Conservation (phyloP, 1,140 invertebrate species). For the Drosophila mojavensis region DNA sequence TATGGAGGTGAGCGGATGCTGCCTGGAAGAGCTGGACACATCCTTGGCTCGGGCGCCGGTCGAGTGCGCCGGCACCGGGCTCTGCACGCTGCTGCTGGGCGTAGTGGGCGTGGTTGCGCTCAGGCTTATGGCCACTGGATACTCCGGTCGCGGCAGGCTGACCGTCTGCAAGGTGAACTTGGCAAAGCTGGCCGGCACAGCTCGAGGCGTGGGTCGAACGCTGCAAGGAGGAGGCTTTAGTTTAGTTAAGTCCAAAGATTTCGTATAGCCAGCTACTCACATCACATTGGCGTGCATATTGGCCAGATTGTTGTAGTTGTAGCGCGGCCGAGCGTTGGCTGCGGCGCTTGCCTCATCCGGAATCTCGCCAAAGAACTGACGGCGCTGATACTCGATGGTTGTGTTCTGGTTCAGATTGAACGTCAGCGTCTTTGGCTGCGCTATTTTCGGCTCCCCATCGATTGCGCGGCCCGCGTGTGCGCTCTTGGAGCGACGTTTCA, state of each 20-base stretch:
- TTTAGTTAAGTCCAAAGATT: neutral
- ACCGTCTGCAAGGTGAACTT: slow-evolving; percentile 90
- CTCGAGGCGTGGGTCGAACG: slow-evolving; percentile 71
- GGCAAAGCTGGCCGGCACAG: slow-evolving; percentile 74
- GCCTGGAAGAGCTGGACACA: slow-evolving; percentile 11
- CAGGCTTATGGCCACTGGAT: slow-evolving; percentile 86
- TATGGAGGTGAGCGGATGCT: slow-evolving; percentile 68
- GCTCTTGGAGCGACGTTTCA: slow-evolving; percentile 84
- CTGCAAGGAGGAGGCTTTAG: slow-evolving; percentile 30
- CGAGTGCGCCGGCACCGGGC: slow-evolving; percentile 54
- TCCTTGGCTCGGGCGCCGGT: slow-evolving; percentile 63
- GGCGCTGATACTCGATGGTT: slow-evolving; percentile 80
- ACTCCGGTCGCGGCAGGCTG: slow-evolving; percentile 89
- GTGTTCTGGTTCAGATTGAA: slow-evolving; percentile 83
- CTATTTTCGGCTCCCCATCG: slow-evolving; percentile 73
- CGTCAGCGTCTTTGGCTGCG: slow-evolving; percentile 80
- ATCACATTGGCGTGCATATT: slow-evolving; percentile 84
- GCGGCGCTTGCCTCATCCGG: slow-evolving; percentile 46
- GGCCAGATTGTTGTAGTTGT: slow-evolving; percentile 73
- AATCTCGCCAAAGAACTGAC: slow-evolving; percentile 79
- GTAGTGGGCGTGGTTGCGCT: slow-evolving; percentile 76
- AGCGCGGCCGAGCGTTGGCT: slow-evolving; percentile 48
- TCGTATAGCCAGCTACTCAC: slow-evolving; percentile 54
- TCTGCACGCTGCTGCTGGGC: slow-evolving; percentile 70
- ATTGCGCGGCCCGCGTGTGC: slow-evolving; percentile 71